phyloP scores from a whole-genome alignment of 1,140 invertebrate species.

The Drosophila yakuba region DNA sequence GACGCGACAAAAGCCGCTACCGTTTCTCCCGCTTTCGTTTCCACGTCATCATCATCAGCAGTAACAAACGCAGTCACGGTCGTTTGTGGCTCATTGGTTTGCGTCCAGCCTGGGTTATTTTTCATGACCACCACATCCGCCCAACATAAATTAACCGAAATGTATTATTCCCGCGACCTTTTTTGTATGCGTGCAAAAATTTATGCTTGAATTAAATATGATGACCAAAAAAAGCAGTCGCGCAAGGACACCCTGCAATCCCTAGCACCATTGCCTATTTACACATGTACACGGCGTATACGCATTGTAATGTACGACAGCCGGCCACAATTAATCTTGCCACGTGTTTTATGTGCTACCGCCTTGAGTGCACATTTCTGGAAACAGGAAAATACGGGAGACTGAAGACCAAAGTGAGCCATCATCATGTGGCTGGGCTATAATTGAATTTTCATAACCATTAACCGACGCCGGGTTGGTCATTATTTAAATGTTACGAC shows the following conservation, averaged over 20 bases:
- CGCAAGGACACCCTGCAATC: slow-evolving; percentile 31
- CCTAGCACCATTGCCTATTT: slow-evolving; percentile 62
- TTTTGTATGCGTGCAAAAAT: slow-evolving; percentile 83
- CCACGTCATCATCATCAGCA: slow-evolving; percentile 32
- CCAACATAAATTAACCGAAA: slow-evolving; percentile 79
- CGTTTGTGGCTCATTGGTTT: slow-evolving; percentile 80
- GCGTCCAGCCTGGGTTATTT: slow-evolving; percentile 60
- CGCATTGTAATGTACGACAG: slow-evolving; percentile 78
- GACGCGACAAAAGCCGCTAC: slow-evolving; percentile 67
- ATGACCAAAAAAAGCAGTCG: slow-evolving; percentile 81
- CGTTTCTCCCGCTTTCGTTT: background rate
- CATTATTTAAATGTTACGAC: slow-evolving; percentile 83
- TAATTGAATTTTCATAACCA: slow-evolving; percentile 83
- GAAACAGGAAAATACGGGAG: background rate
- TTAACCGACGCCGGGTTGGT: slow-evolving; percentile 67
- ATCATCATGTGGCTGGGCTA: slow-evolving; percentile 74
- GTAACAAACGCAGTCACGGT: slow-evolving; percentile 56
- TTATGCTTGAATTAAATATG: slow-evolving; percentile 83
- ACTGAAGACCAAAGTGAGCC: slow-evolving; percentile 42
- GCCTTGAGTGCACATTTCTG: slow-evolving; percentile 7
- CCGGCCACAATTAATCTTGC: slow-evolving; percentile 78
- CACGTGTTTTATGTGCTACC: slow-evolving; percentile 66
- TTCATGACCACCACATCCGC: slow-evolving; percentile 48
- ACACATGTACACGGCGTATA: slow-evolving; percentile 80
- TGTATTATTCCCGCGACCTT: slow-evolving; percentile 68